These are phyloP conservation scores for Zaprionus camerounensis DNA, from an alignment of 1,140 invertebrate species.

Conservation along the genomic window DNA sequence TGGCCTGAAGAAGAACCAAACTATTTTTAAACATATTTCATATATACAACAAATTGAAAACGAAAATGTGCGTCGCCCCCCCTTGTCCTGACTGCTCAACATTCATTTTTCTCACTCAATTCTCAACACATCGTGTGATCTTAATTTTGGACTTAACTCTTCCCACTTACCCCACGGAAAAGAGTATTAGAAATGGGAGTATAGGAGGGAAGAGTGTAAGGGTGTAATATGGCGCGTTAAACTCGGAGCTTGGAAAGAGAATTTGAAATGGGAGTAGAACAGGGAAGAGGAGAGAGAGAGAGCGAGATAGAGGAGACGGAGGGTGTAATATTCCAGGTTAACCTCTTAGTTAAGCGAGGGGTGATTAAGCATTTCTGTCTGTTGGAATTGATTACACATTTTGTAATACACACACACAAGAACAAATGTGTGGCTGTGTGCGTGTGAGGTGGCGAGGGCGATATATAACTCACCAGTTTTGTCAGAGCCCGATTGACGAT, in stretches of 20 bases:
- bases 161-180: background rate
- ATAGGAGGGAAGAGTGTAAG: background rate
- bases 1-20: constrained; percentile 55
- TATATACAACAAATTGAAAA: constrained; percentile 40
- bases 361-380: background rate
- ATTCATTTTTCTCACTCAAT: constrained; percentile 4
- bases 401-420: background rate
- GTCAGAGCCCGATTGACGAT: constrained; percentile 97
- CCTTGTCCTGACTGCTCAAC: background rate
- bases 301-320: background rate
- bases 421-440: background rate
- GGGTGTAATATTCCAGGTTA: background rate
- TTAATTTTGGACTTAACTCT: constrained; percentile 57
- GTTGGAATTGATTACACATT: background rate
- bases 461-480: constrained; percentile 89
- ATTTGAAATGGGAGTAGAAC: background rate
- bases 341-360: background rate
- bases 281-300: background rate
- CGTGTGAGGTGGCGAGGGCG: background rate
- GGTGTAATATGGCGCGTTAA: background rate
- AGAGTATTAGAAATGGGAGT: background rate
- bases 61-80: constrained; percentile 30
- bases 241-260: background rate
- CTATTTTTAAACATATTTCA: constrained; percentile 76
- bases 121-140: constrained; percentile 17